Conservation (phyloP, 2,888 invertebrate species). For the Tenthredo livida region DNA sequence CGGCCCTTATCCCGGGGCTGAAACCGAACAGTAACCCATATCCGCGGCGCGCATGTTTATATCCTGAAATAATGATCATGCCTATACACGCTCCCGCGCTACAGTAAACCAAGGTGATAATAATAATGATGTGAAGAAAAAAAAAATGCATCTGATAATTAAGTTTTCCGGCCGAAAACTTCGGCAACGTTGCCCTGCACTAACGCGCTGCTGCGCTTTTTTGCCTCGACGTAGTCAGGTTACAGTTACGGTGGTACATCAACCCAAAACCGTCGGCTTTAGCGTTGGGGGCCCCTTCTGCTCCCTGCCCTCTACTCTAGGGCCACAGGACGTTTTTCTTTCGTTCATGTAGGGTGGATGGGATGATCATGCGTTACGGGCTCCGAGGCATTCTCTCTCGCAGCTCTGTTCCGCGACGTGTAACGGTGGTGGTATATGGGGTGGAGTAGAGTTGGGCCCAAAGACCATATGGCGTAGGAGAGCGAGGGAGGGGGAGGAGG, state of each 20-base stretch:
- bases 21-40: not conserved
- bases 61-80: slow-evolving; percentile 52
- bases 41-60: not conserved
- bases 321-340: slow-evolving; percentile 25
- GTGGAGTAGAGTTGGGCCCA: slow-evolving; percentile 21
- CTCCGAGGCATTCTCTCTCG: not conserved
- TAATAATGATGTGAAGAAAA: not conserved
- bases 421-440: slow-evolving; percentile 14
- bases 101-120: slow-evolving; percentile 49
- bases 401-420: slow-evolving; percentile 15
- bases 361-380: slow-evolving; percentile 39
- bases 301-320: not conserved
- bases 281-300: slow-evolving; percentile 32
- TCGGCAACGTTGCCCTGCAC: slow-evolving; percentile 28
- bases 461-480: slow-evolving; percentile 39
- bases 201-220: slow-evolving; percentile 11
- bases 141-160: not conserved
- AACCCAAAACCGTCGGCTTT: not conserved
- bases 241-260: slow-evolving; percentile 29
- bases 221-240: slow-evolving; percentile 18
- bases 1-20: not conserved
- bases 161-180: slow-evolving; percentile 1
- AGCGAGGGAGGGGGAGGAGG: not conserved
- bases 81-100: slow-evolving; percentile 10
- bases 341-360: slow-evolving; percentile 3